These are phyloP conservation scores for Distichodus sexfasciatus DNA, from an alignment of 2,797 vertebrate genomes.

Conservation along the genomic window DNA sequence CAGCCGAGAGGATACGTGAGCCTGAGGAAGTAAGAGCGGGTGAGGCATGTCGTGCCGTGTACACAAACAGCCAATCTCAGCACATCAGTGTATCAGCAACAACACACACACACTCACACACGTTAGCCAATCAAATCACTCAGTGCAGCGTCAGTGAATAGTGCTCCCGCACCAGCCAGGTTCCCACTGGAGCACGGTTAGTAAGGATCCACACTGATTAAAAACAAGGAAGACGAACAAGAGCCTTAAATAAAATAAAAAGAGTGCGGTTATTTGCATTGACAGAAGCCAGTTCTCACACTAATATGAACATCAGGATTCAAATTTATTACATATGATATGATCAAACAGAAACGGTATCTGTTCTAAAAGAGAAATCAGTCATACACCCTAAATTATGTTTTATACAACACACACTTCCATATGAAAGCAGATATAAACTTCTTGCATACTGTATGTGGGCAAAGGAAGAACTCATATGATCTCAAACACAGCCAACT, in stretches of 20 bases:
- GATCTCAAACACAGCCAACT: neutral
- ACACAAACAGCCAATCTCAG: constrained; percentile 21
- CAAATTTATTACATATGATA: neutral
- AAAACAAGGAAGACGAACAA: constrained; percentile 16
- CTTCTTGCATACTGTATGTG: neutral
- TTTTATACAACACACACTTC: neutral
- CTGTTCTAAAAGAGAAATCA: neutral
- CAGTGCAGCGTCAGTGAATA: neutral
- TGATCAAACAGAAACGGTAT: neutral
- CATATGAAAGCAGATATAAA: neutral
- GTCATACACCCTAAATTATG: neutral
- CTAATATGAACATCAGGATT: too few relatives aligned
- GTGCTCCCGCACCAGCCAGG: constrained; percentile 14
- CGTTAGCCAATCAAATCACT: constrained; percentile 27
- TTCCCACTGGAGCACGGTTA: constrained; percentile 27
- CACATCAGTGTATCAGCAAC: constrained; percentile 17
- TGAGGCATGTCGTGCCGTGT: neutral
- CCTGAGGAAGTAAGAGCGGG: constrained; percentile 4
- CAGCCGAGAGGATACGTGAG: neutral
- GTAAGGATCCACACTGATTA: constrained; percentile 15
- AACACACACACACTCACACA: constrained; percentile 10
- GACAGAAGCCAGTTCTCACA: too few relatives aligned
- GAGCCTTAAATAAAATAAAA: neutral
- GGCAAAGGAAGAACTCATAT: neutral
- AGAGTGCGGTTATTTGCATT: too few relatives aligned